A percentile compares a stretch with the other conserved stretches of the same genome.
These are phyloP conservation scores for Falco biarmicus DNA, from an alignment of 2,797 vertebrate genomes.

Conservation along the genomic window DNA sequence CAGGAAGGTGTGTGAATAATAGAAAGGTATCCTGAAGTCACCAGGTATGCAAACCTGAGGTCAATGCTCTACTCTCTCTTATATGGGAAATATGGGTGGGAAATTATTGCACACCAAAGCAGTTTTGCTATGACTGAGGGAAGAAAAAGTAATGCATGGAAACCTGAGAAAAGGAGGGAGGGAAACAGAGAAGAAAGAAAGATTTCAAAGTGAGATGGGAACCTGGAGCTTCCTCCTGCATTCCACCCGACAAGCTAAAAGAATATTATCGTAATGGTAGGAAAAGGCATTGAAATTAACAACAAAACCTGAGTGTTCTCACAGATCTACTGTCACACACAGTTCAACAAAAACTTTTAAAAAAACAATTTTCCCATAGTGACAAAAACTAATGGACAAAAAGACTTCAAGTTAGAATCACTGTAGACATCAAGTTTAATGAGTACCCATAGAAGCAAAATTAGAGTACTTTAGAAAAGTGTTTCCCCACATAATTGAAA, in stretches of 20 bases:
- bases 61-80: not conserved
- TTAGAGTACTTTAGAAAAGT: not conserved
- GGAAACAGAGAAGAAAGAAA: not conserved
- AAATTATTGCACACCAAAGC: not conserved
- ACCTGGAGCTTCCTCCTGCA: not conserved
- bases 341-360: not conserved
- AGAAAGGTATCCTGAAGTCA: not conserved
- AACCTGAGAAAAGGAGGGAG: not conserved
- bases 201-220: not conserved
- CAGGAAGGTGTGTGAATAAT: not conserved
- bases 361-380: not conserved
- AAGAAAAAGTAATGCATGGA: not conserved
- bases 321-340: not conserved
- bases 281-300: not conserved
- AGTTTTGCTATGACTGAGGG: not conserved
- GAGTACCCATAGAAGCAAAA: not conserved
- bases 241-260: not conserved
- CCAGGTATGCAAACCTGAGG: not conserved
- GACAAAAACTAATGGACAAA: not conserved
- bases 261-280: not conserved
- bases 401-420: not conserved
- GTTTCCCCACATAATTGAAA: not conserved
- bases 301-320: not conserved
- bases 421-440: not conserved
- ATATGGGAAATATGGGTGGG: not conserved